Evolutionary conservation across 2,797 vertebrate genomes (phyloP).

Genomic region (Acanthiza pusilla): DNA sequence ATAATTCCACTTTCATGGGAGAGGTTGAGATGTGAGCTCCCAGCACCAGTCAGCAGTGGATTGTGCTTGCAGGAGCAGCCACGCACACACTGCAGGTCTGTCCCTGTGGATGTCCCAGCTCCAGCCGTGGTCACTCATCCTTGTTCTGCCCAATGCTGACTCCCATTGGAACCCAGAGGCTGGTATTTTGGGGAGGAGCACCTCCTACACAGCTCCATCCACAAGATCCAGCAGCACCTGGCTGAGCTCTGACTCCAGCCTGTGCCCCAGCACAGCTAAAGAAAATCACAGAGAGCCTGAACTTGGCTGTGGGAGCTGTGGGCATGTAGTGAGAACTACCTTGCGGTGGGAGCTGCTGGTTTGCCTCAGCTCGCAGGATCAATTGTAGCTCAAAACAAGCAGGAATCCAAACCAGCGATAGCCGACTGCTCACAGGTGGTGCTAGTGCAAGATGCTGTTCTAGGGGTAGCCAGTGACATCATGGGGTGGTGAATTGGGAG

Average conservation of each 20-base stretch:
- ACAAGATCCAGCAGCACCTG: background rate
- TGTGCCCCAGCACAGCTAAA: background rate
- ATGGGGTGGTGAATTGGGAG: no score
- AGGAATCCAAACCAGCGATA: no score
- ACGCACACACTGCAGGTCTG: fast-evolving
- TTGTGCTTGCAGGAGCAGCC: background rate
- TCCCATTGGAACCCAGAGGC: background rate
- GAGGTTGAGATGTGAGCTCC: fast-evolving
- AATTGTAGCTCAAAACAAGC: no score
- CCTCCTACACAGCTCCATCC: background rate
- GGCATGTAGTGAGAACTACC: no score
- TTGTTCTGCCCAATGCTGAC: background rate
- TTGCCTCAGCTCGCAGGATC: no score
- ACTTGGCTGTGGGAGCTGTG: background rate
- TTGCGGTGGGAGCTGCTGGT: no score
- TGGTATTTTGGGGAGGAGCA: background rate
- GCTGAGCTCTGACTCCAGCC: background rate
- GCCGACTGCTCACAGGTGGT: no score
- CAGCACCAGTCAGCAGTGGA: background rate
- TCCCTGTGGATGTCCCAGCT: background rate
- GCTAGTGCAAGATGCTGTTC: no score
- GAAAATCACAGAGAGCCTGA: background rate
- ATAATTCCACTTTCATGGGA: background rate
- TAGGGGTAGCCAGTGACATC: no score
- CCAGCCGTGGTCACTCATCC: background rate